Evolutionary conservation across 2,113 vertebrate species (phyloP).

Genomic region (Phyllostomus discolor): DNA sequence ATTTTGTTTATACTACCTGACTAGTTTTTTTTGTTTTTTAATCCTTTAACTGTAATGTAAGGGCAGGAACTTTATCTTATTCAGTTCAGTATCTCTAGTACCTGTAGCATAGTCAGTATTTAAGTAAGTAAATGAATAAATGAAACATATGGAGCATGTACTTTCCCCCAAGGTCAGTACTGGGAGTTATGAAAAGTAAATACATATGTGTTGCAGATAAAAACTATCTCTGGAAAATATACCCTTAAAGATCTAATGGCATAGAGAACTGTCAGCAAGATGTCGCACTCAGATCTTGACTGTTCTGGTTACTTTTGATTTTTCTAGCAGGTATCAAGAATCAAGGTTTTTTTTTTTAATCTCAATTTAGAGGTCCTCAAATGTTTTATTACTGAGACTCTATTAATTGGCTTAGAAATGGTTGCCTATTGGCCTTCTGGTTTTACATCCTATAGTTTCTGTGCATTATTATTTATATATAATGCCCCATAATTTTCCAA

Average conservation of each 20-base stretch:
- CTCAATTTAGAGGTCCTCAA: not conserved
- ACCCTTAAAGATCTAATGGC: not conserved
- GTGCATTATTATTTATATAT: not conserved
- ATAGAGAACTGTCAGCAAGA: not conserved
- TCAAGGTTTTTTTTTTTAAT: not conserved
- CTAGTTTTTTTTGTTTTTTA: slow-evolving; percentile 3
- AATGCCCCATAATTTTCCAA: not conserved
- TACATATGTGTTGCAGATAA: not conserved
- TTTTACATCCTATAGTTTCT: not conserved
- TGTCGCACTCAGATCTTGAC: not conserved
- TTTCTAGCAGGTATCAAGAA: not conserved
- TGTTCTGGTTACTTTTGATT: not conserved
- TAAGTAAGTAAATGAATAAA: not conserved
- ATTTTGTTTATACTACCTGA: not conserved
- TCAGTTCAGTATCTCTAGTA: not conserved
- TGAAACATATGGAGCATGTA: not conserved
- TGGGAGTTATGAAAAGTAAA: not conserved
- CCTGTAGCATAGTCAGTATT: not conserved
- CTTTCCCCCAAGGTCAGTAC: not conserved
- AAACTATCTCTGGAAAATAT: not conserved
- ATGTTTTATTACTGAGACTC: slow-evolving; percentile 16
- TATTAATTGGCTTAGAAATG: not conserved
- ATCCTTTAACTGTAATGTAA: not conserved
- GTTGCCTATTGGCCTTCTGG: not conserved
- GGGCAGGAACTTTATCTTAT: not conserved